Percentiles rank a stretch among this genome's conserved stretches.
These are phyloP conservation scores for Gymnarchus niloticus DNA, from an alignment of 2,113 vertebrate genomes.

Conservation along the genomic window DNA sequence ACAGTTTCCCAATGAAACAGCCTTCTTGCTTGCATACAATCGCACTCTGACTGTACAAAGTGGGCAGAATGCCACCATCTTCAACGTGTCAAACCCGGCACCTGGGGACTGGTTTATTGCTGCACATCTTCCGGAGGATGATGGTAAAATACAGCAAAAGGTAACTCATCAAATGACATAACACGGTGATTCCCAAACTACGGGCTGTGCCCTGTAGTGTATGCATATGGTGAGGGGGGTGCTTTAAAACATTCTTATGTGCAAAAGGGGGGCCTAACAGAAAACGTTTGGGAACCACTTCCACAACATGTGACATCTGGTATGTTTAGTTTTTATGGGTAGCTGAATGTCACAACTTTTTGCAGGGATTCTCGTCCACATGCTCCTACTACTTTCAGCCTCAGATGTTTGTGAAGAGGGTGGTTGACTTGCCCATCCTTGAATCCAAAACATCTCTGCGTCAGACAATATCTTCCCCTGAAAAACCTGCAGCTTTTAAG, in stretches of 20 bases:
- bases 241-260: too few relatives aligned
- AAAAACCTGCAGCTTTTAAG: conserved; percentile 74
- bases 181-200: too few relatives aligned
- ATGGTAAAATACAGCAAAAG: conserved; percentile 87
- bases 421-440: conserved; percentile 67
- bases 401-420: conserved; percentile 77
- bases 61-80: conserved; percentile 57
- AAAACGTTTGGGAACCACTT: too few relatives aligned
- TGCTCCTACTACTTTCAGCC: conserved; percentile 88
- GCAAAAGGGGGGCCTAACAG: too few relatives aligned
- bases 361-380: conserved; percentile 74
- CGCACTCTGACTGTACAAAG: conserved; percentile 58
- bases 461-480: conserved; percentile 56
- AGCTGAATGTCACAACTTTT: conserved; percentile 9
- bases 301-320: too few relatives aligned
- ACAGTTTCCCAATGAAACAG: conserved; percentile 67
- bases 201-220: too few relatives aligned
- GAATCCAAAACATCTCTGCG: conserved; percentile 54
- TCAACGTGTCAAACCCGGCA: conserved; percentile 76
- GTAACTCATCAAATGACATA: conserved; percentile 55
- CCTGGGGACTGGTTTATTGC: conserved; percentile 85
- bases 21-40: conserved; percentile 59
- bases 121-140: conserved; percentile 81
- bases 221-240: too few relatives aligned
- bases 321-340: too few relatives aligned